Percentiles rank a stretch among this genome's conserved stretches.
phyloP scores from a whole-genome alignment of 2,888 invertebrate species.

The Hymenopus coronatus region DNA sequence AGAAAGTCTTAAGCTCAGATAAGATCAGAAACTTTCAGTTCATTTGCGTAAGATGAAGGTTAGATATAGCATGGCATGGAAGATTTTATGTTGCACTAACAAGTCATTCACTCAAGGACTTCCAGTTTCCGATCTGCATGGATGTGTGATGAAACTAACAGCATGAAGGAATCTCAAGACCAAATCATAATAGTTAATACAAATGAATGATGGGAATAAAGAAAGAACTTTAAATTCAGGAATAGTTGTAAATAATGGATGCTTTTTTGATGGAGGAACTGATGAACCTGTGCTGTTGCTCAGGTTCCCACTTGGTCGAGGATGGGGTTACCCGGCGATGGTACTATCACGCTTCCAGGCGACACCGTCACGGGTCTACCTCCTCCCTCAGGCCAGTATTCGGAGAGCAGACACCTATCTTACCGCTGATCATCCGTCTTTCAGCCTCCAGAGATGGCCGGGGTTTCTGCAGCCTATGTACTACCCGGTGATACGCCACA shows the following conservation, averaged over 20 bases:
- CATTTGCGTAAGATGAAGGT: no score
- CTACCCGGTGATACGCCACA: neutral
- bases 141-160: neutral
- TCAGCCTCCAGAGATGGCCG: neutral
- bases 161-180: neutral
- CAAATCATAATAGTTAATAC: neutral
- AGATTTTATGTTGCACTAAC: neutral
- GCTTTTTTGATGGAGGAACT: neutral
- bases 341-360: neutral
- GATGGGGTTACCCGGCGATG: neutral
- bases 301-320: neutral
- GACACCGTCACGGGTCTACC: neutral
- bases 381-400: neutral
- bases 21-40: no score
- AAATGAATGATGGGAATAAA: neutral
- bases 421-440: neutral
- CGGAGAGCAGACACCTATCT: neutral
- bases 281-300: neutral
- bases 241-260: no score
- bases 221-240: neutral
- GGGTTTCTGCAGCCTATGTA: neutral
- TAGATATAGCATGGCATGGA: neutral
- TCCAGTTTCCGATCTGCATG: neutral
- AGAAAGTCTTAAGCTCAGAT: no score
- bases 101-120: neutral